These are phyloP conservation scores for Pyrgilauda ruficollis DNA, from an alignment of 2,113 vertebrate species.

Conservation along the genomic window DNA sequence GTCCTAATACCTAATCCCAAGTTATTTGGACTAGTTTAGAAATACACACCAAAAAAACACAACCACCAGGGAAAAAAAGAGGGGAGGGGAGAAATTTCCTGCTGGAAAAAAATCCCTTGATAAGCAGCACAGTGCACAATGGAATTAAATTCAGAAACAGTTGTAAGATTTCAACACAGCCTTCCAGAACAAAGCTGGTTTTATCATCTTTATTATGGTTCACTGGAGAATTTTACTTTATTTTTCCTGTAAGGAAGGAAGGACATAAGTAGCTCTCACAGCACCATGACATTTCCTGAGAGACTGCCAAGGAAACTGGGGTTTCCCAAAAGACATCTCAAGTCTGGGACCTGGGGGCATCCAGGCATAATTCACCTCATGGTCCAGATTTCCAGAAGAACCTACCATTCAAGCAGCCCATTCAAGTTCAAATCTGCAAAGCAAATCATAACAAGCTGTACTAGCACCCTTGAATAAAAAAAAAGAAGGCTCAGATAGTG, in stretches of 20 bases:
- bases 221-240: background rate
- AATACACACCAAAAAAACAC: background rate
- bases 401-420: background rate
- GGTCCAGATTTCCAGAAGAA: background rate
- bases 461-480: background rate
- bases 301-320: background rate
- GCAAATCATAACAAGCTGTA: background rate
- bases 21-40: background rate
- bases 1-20: background rate
- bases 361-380: background rate
- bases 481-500: background rate
- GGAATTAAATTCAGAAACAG: background rate
- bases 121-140: background rate
- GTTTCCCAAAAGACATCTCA: background rate
- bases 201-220: background rate
- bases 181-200: background rate
- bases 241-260: background rate
- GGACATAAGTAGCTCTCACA: background rate
- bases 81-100: background rate
- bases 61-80: rapidly evolving
- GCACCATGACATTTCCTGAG: background rate
- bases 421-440: background rate
- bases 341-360: background rate
- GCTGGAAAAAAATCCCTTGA: background rate
- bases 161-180: background rate